Base-by-base conservation (phyloP, 2,888 invertebrate species). In the Trachelus iudaicus region DNA sequence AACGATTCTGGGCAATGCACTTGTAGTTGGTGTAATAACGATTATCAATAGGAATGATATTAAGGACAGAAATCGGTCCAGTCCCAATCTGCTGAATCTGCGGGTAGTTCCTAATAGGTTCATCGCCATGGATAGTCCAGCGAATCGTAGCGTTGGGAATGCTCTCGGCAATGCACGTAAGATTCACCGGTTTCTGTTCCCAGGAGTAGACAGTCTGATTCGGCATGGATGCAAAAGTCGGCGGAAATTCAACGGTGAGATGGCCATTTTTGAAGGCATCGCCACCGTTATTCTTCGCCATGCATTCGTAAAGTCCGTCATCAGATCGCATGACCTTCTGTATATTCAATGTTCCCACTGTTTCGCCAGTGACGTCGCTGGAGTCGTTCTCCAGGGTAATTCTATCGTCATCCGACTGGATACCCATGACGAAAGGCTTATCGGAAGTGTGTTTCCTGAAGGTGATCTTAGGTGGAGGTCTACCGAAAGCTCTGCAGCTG, bases 81-180 rank as follows among this genome's bases (percentile, higher is more conserved):
- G 93, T 94, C 12, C 95, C 95, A 75, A 93, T n/a, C 35, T 86
- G 79, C 82, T 92, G 92, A 4, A 95, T 92, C 84, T 94, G 93
- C 0, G 93, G 92, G 73, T 94, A 93, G 68, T 86, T 88, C 30
- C 87, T 84, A 68, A 92, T 83, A 75, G 84, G 87, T 40, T 80
- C 83, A 3, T 86, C 85, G 12, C 84, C 90, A 69, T 79, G 89
- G 82, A 85, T 94, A 91, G 94, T 94, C 98, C 98, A 98, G 88
- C 95, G 94, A 85, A 98, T 97, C 11, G 98, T 98, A 0, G 98
- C 98, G 90, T 98, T 98, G 4, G 98, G 98, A 86, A 98, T 95
- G 89, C 95, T 94, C 91, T 97, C 96, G n/a, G 97, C 97, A 73
- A 96, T 93, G 89, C 98, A 98, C 80, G 96, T 96, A 11, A 98